Base-by-base conservation (phyloP, 2,113 vertebrate species). In the Bujurquina vittata region DNA sequence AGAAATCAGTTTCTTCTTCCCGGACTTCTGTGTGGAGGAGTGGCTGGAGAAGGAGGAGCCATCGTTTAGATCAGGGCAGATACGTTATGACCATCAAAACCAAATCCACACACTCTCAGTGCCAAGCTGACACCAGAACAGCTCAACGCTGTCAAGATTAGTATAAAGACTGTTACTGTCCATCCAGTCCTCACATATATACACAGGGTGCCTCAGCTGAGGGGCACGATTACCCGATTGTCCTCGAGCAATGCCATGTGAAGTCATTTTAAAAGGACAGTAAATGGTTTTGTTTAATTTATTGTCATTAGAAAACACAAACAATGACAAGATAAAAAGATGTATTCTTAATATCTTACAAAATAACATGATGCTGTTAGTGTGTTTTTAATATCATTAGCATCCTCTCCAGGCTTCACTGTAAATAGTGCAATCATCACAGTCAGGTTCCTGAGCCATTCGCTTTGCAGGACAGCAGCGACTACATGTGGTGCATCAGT, bases 1-100 rank as follows among this genome's bases (percentile, higher is more conserved):
- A 90, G 98, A 99, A 94, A 99, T 99, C 33, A 33, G 89, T 3
- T 97, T 96, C 93, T 99, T 99, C 94, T 99, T 98, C 91, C 97
- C 98, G 0, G 97, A 98, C 77, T 99, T 99, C 63, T 80, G 90
- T 0, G 85, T 91, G 18, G 87, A 90, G 79, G 93, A 92, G 60
- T 99, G 98, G 98, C 95, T 97, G 58, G 91, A 94, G 84, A 91
- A 90, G n/a, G 96, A 97, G 0, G 97, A 99, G 87, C 96, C 96
- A 0, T 72, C 1, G 15, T 92, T 97, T 87, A 95, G 97, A 78
- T 49, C 49, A 0, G 95, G 97, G 20, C 87, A 55, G 2, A 85
- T 94, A 20, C 18, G 2, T 40, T 96, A 96, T 26, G 94, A 95
- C 0, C 23, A 91, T 0, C 43, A 94, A 40, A 94, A 93, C 56